Conservation (phyloP, 2,888 invertebrate genomes). For the Rhyacophila evoluta region DNA sequence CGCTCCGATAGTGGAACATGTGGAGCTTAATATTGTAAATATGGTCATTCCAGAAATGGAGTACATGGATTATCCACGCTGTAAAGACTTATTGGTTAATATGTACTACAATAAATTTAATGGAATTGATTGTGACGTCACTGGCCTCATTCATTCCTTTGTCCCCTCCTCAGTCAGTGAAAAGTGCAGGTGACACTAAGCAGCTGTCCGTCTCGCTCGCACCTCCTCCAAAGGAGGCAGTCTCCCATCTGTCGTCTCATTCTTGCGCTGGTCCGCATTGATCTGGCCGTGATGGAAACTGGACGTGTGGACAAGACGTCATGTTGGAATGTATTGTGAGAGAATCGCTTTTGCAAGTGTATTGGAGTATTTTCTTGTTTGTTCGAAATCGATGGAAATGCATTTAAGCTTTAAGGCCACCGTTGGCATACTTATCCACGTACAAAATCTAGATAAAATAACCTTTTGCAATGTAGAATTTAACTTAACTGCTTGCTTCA, state of each 20-base stretch:
- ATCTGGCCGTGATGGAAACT: slow-evolving; percentile 65
- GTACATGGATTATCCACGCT: too few species aligned
- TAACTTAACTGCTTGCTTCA: too few species aligned
- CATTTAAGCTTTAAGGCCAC: too few species aligned
- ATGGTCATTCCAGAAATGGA: too few species aligned
- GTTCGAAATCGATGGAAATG: slow-evolving; percentile 3
- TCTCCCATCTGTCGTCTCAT: slow-evolving; percentile 43
- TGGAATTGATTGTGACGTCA: neutral
- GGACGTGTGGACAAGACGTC: slow-evolving; percentile 57
- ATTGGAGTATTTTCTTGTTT: slow-evolving; percentile 2
- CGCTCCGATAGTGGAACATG: too few species aligned
- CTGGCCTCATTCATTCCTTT: neutral
- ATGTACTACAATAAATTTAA: too few species aligned
- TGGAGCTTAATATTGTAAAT: too few species aligned
- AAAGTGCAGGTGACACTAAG: slow-evolving; percentile 67
- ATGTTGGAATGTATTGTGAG: neutral
- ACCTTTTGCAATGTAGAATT: too few species aligned
- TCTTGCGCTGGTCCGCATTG: slow-evolving; percentile 65
- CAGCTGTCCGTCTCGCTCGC: slow-evolving; percentile 55
- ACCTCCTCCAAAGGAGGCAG: slow-evolving; percentile 45
- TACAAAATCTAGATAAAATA: too few species aligned
- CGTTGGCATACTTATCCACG: too few species aligned
- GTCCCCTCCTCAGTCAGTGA: slow-evolving; percentile 58
- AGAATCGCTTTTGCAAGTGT: neutral
- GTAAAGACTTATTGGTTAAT: too few species aligned